Conservation (phyloP, 1,140 invertebrate species). For the Macrobrachium nipponense region DNA sequence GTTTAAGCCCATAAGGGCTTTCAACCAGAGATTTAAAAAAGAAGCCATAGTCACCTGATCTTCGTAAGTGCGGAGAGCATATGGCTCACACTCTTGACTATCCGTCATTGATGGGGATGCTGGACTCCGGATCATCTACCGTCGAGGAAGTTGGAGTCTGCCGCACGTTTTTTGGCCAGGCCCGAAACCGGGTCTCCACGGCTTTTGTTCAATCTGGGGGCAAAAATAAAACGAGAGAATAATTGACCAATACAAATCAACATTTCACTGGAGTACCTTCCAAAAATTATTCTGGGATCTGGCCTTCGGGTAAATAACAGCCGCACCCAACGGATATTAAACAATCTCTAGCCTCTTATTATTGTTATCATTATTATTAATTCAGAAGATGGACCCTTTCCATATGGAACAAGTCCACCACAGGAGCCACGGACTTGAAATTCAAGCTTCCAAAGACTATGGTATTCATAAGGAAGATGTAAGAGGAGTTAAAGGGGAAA, state of each 20-base stretch:
- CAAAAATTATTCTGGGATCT: background rate
- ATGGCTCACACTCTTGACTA: constrained; percentile 65
- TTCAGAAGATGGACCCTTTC: background rate
- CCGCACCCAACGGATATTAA: too few species aligned
- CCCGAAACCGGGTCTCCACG: constrained; percentile 69
- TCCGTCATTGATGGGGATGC: constrained; percentile 52
- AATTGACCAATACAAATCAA: too few species aligned
- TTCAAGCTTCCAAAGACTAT: too few species aligned
- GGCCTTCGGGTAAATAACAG: too few species aligned
- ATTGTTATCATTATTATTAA: too few species aligned
- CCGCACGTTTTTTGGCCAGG: constrained; percentile 65
- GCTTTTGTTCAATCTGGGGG: constrained; percentile 68
- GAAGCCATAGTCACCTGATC: constrained; percentile 27
- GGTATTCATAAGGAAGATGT: too few species aligned
- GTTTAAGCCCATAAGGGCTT: too few species aligned
- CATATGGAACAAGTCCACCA: too few species aligned
- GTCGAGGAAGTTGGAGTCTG: background rate
- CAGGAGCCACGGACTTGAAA: too few species aligned
- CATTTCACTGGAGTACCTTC: too few species aligned
- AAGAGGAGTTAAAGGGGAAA: too few species aligned
- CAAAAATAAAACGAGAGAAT: background rate
- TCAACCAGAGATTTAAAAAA: too few species aligned
- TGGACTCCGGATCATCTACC: constrained; percentile 31
- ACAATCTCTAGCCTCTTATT: background rate
- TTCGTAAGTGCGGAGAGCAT: constrained; percentile 39